Base-by-base conservation (phyloP, 1,140 invertebrate genomes). In the Euborellia annulipes region DNA sequence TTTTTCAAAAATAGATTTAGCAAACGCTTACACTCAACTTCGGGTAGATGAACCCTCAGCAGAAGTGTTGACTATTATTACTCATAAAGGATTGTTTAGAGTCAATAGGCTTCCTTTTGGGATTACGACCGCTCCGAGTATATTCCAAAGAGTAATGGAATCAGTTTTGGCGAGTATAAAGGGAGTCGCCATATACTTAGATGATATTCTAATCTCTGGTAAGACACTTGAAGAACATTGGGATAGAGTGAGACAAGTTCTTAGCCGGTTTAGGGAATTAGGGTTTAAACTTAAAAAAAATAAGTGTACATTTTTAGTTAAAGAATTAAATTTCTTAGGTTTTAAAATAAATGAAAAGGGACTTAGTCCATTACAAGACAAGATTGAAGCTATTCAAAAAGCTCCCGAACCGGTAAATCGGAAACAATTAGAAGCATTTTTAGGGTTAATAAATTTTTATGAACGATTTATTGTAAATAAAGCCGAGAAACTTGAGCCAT, bases 261-360 rank as follows among this genome's bases (percentile, higher is more conserved):
- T 46, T 4, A 16, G 13, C n/a, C 37, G 41, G 13, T 21, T 46
- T n/a, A 20, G 30, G 3, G 20, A 44, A 8, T 13, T 14, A 3
- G 18, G 45, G 13, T 14, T 62, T 3, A 37, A 50, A 4, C 42
- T 63, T 1, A 61, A 61, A 36, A 49, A 50, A 44, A 43, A 49
- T 6, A 63, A 63, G 52, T 62, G 59, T 43, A 54, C 53, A 19
- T 57, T 61, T 46, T 55, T 50, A 3, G 50, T 46, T 47, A 30
- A 54, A 42, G 16, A 40, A 27, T 51, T 62, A 3, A 51, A 58
- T 38, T 60, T 59, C 43, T 37, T 61, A 19, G 59, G 60, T 9
- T 62, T 54, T 43, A 45, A 54, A 1, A 53, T 64, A 13, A 47
- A 56, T 51, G 20, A 36, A 18, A 44, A 52, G 9, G 58, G 55